Base-by-base conservation (phyloP, 2,113 vertebrate genomes). In the Engraulis encrasicolus region DNA sequence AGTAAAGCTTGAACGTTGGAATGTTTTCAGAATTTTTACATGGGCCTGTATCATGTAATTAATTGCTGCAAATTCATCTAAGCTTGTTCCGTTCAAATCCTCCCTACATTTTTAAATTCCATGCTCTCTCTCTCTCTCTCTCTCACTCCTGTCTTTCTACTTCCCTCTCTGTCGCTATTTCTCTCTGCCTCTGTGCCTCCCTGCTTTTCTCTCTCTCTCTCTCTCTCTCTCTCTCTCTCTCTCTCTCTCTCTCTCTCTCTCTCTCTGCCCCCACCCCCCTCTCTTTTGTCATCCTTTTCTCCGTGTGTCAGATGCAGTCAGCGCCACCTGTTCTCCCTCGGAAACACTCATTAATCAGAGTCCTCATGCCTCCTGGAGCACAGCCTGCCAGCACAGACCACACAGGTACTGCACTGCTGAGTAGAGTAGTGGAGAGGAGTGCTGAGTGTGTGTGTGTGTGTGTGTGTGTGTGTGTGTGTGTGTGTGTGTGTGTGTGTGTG, bases 341-440 rank as follows among this genome's bases (percentile, higher is more conserved):
- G 78, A 87, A 84, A 66, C 37, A 77, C 18, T 84, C 86, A 31
- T 89, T 87, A 6, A 78, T 91, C 38, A 78, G 86, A 79, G 87
- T 91, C 71, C 87, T 91, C 87, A 78, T 87, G 11, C 0, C 78
- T 34, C 52, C 80, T 7, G 87, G 84, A 74, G 49, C 84, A 1
- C 83, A 84, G 82, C 34, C 1, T 86, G 71, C 37, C 50, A 20
- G 20, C 38, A 12, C 6, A 36, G 61, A 31, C 61, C 61, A 71
- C 61, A 71, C 23, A 71, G 66, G 23, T 74, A 34, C n/a, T n/a
- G n/a, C n/a, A n/a, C n/a, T n/a, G n/a, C n/a, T n/a, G n/a, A n/a
- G n/a, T n/a, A n/a, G n/a, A n/a, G n/a, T n/a, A n/a, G n/a, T n/a
- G n/a, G n/a, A n/a, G n/a, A n/a, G n/a, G n/a, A n/a, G n/a, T n/a